Evolutionary conservation across 2,888 invertebrate species (phyloP), one percentile per base, ranked within the genome.

Genomic region (Oligia strigilis): DNA sequence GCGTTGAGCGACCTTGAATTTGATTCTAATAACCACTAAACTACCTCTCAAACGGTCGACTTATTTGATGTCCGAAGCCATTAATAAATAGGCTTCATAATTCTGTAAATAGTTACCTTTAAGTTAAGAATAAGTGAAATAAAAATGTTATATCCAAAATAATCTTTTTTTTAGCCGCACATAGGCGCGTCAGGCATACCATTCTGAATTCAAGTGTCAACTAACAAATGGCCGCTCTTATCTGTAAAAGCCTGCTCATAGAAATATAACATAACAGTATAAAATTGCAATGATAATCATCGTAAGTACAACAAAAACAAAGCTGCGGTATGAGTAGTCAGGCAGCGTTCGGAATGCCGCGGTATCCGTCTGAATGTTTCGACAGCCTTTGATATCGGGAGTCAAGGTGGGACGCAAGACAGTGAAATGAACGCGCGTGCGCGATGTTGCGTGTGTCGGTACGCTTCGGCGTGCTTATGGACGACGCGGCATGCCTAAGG

Each of bases 21-120:
- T 8, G 11, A n/a, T 60, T n/a, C 11, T 23, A 58, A 58, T 23
- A 65, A n/a, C 40, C 19, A 13, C 49, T 49, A 13, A 71, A 14
- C 23, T 14, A 70, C 29, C 29, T 36, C 14, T 4, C 8, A 70
- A 36, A 71, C 29, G 13, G 23, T 55, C 23, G 9, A 55, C 1
- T 46, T 29, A 5, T 36, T 46, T 17, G 11, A 23, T 23, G 67
- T n/a, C 23, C 8, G 36, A 55, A 49, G 49, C 49, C 29, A 13
- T 52, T 13, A 69, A 29, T 19, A 19, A 70, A 2, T 19, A 43
- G 55, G 29, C 5, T 49, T 17, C 4, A 5, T 46, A 14, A 14
- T 49, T 17, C 72, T 81, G 80, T 81, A 81, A 80, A 80, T 80
- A 80, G 0, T 29, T 79, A 46, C 2, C 1, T 46, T 29, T 78